Conservation (phyloP, 2,888 invertebrate species). For the Cataglyphis albicans region DNA sequence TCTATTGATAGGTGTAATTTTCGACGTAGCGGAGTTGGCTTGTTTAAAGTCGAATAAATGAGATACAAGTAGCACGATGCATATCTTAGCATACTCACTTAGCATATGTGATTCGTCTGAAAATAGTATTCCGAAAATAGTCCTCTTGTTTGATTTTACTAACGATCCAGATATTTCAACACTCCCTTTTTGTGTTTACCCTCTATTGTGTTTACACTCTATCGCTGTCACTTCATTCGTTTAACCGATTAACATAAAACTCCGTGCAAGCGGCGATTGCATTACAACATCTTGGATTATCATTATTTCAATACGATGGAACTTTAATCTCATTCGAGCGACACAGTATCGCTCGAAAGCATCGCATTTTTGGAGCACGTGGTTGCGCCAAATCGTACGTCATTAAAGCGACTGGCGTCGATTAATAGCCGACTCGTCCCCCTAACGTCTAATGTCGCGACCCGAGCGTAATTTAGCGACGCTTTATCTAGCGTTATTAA, state of each 20-base stretch:
- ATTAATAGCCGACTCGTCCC: conserved; percentile 35
- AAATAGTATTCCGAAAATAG: conserved; percentile 23
- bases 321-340: conserved; percentile 14
- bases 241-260: not conserved
- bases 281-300: conserved; percentile 1
- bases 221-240: not conserved
- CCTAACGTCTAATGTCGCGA: conserved; percentile 39
- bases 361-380: conserved; percentile 13
- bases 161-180: conserved; percentile 6
- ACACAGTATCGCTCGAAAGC: not conserved
- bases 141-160: conserved; percentile 26
- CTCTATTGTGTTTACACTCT: conserved; percentile 21
- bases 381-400: not conserved
- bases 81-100: conserved; percentile 5
- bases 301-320: not conserved
- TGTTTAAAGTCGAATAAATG: conserved; percentile 26
- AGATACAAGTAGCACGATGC: conserved; percentile 9
- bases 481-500: conserved; percentile 42
- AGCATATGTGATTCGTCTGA: conserved; percentile 13
- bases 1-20: conserved; percentile 30
- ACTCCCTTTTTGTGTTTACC: conserved; percentile 12
- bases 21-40: not conserved
- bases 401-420: conserved; percentile 21
- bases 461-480: conserved; percentile 26
- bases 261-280: not conserved